Base-by-base conservation (phyloP, 1,140 invertebrate species). In the Meloidogyne hapla region DNA sequence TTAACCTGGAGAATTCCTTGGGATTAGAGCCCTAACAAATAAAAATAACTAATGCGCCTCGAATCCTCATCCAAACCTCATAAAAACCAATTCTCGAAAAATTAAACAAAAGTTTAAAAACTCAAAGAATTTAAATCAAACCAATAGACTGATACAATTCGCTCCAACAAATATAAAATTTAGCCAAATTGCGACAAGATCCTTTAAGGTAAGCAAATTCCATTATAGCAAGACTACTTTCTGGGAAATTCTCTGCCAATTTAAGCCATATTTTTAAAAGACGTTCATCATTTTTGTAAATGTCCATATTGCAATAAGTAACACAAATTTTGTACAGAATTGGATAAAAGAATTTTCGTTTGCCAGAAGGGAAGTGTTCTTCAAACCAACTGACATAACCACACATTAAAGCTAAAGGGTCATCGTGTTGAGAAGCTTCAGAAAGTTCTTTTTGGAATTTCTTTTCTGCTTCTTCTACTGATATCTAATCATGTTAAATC, bases 241-340 rank as follows among this genome's bases (percentile, higher is more conserved):
- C 77, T 13, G 81, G 81, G 64, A 81, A 83, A 62, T 72, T 75
- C 38, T 81, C 81, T 5, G 80, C 28, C 26, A 81, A 67, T 56
- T 74, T 69, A 18, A 83, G 1, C 80, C 80, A 81, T 18, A 81
- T 48, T 40, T 81, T 81, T 77, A 81, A 25, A n/a, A 81, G 25
- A 9, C 80, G 81, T 23, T 81, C 80, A 56, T 81, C 80, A 38
- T 83, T 79, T 83, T 81, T 83, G 63, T 79, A 78, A 18, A 18
- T 62, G 25, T 45, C 25, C 28, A 79, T 18, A 5, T 15, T n/a
- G 33, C 65, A 63, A 61, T 62, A 81, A 48, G 66, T 82, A 9
- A 74, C 78, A 40, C 81, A 81, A 33, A 82, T 82, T 67, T 81
- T 80, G 62, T 81, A 81, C 1, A 82, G 21, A 25, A 81, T 79